A percentile compares a stretch with the other conserved stretches of the same genome.
phyloP scores from a whole-genome alignment of 2,888 invertebrate genomes.

The Empis livida region DNA sequence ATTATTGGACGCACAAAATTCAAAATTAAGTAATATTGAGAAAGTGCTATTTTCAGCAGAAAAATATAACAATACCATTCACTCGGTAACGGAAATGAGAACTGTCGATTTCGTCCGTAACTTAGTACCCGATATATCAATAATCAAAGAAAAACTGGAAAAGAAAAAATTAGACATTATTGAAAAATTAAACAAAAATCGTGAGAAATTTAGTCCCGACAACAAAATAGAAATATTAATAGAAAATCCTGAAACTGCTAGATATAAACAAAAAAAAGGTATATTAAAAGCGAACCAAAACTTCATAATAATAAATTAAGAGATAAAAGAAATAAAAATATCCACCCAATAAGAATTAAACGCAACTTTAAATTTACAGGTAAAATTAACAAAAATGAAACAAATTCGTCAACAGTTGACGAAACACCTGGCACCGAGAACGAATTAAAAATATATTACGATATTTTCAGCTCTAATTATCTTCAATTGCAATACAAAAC shows the following conservation, averaged over 20 bases:
- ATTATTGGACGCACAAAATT: background rate
- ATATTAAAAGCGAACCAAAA: background rate
- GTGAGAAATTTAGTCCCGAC: background rate
- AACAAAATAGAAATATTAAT: background rate
- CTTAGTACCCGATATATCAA: background rate
- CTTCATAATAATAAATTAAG: background rate
- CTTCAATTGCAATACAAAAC: no score
- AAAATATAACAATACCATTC: background rate
- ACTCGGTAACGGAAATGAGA: background rate
- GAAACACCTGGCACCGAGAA: no score
- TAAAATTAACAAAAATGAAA: no score
- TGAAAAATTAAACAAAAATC: background rate
- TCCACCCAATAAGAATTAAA: background rate
- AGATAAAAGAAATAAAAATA: background rate
- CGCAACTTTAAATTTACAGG: background rate
- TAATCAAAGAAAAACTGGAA: background rate
- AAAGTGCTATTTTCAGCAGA: background rate
- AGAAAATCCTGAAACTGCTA: background rate
- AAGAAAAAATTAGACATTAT: background rate
- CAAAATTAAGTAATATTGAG: background rate
- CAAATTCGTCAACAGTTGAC: no score
- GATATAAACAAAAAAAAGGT: background rate
- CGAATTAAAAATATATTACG: no score
- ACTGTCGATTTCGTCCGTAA: background rate
- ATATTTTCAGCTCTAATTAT: no score